These are phyloP conservation scores for Recurvirostra avosetta DNA, from an alignment of 2,113 vertebrate species.

Conservation along the genomic window DNA sequence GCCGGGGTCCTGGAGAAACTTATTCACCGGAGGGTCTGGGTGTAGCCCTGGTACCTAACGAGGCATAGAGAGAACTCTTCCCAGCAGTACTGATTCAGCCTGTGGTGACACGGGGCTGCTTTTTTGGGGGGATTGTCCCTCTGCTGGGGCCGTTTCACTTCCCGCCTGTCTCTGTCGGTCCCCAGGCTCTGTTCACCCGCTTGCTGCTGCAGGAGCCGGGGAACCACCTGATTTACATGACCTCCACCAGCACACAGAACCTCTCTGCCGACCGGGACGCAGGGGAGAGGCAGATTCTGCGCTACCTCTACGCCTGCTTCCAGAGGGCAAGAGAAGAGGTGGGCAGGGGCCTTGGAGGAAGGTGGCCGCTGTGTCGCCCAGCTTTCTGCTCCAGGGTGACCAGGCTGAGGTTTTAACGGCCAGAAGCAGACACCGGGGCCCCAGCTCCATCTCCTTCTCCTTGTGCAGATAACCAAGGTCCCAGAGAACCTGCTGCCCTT, in stretches of 20 bases:
- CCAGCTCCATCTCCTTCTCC: neutral
- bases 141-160: neutral
- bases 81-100: neutral
- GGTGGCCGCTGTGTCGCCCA: rapidly evolving
- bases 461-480: constrained; percentile 89
- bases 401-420: rapidly evolving
- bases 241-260: constrained; percentile 81
- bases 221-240: constrained; percentile 94
- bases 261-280: constrained; percentile 94
- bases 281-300: constrained; percentile 87
- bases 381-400: too few species aligned
- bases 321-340: constrained; percentile 95
- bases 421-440: rapidly evolving
- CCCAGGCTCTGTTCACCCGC: constrained; percentile 90
- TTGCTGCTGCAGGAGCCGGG: constrained; percentile 90
- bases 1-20: neutral
- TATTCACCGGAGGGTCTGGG: too few species aligned
- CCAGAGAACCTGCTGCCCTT: constrained; percentile 93
- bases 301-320: constrained; percentile 92
- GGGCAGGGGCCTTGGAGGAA: neutral
- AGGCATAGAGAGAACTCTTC: rapidly evolving
- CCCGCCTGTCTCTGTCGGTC: neutral
- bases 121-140: neutral
- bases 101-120: rapidly evolving
- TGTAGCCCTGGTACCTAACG: rapidly evolving